Evolutionary conservation across 1,140 invertebrate genomes (phyloP), one percentile per base, ranked within the genome.

Genomic region (Lordiphosa stackelbergi): DNA sequence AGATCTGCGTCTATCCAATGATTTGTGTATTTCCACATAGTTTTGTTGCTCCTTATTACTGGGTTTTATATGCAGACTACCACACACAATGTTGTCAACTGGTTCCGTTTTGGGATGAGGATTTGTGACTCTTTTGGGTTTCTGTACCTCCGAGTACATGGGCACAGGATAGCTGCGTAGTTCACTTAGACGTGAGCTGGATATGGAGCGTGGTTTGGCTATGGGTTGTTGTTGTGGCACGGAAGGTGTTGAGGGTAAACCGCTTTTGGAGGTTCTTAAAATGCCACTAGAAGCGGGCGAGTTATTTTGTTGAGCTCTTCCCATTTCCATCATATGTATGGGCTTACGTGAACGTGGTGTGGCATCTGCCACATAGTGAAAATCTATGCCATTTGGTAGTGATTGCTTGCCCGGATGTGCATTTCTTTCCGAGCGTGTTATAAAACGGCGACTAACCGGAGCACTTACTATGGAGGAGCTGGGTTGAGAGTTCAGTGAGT

Each of bases 301-400:
- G 16, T 52, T 22, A 9, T n/a, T 31, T 6, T 19, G 43, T 10
- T 9, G 35, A n/a, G 42, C 31, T 5, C 41, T 45, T 12, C 46
- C 51, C 24, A 61, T 6, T 31, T 73, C 72, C 55, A 73, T 59
- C 74, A 92, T 89, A 64, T 91, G 91, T 61, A 93, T 93, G 19
- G 92, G 92, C 75, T 91, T 90, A 28, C 92, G 79, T 49, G 92
- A 92, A 60, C 92, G 87, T 3, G 92, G 92, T 59, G 90, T 91
- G 58, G 91, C 91, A 87, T 93, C 92, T 3, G 92, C 91, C 55
- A 91, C 90, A 73, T 93, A 93, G 58, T 92, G 88, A 70, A 90
- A 92, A 55, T 91, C 90, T 11, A 86, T 72, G 48, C 79, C 85
- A 43, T 86, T 81, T 0, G 85, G 85, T 34, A 87, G 52, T 0